Base-by-base conservation (phyloP, 2,113 vertebrate genomes). In the Addax nasomaculatus region DNA sequence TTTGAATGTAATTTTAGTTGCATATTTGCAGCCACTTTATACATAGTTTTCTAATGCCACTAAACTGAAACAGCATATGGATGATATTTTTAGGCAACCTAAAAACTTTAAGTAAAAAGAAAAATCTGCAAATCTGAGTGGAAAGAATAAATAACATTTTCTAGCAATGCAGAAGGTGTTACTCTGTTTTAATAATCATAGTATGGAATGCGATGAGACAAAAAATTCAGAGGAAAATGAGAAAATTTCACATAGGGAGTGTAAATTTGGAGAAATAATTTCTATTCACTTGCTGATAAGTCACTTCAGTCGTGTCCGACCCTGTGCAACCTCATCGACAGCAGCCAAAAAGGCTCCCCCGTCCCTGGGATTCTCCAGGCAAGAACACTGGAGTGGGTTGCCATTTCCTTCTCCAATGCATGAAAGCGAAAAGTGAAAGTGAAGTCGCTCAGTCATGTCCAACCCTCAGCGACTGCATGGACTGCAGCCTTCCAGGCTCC, bases 1-100 rank as follows among this genome's bases (percentile, higher is more conserved):
- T 97, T 81, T 97, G 62, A 88, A 55, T 23, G 10, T 89, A 93
- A 76, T 85, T 97, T 97, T 96, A 98, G 92, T 90, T 83, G 98
- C 39, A 67, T 17, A 3, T 5, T 95, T 58, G 57, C 43, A 93
- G 57, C 25, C 29, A 96, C 90, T 93, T 36, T 64, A 98, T 92
- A 39, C 13, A 45, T 85, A 53, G 43, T 70, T 47, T 95, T 92
- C 64, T 97, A 96, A 96, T 43, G 85, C 23, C 25, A 49, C 30
- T 92, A 83, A 94, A n/a, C 25, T 19, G 27, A 98, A 95, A 80
- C 5, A 29, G 1, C 45, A 94, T 90, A 96, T 39, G 27, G 95
- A 70, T 92, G 90, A 62, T 9, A 96, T 83, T 86, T 96, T 94
- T 94, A 96, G 79, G 58, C 49, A 90, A 88, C 2, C 60, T 53